Evolutionary conservation across 2,797 vertebrate genomes (phyloP), one percentile per base, ranked within the genome.

Genomic region (Neoniphon sammara): DNA sequence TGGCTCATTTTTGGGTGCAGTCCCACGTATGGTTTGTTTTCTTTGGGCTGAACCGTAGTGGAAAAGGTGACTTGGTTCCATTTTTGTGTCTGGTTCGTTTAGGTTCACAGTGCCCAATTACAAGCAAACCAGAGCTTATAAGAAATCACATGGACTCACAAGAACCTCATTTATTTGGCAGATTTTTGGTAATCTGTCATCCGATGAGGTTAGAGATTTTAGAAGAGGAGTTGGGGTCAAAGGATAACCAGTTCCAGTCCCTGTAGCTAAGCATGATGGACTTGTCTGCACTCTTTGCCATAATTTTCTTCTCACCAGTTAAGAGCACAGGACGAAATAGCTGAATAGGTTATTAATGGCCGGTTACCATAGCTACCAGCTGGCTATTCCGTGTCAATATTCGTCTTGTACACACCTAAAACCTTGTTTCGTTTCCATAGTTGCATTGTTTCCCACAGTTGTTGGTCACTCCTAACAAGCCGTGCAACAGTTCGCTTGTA

Each of bases 1-100:
- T 21, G 44, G 55, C 44, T 79, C 9, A n/a, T 57, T 66, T 60
- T 57, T 5, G 36, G 64, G n/a, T 7, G 7, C 9, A 50, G 25
- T 6, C 54, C 39, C 59, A 54, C 17, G 4, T 52, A 10, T 15
- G 52, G 0, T 79, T 39, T 72, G 21, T 17, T 66, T 67, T 47
- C 30, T 58, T 21, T 77, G 17, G 39, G 61, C 50, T 27, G 42
- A 60, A 49, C 66, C 34, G 9, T 31, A 50, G 20, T 15, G 5
- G 30, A 61, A 60, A 47, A 14, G 7, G 31, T 77, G 50, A 20
- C 49, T 65, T 60, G 15, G 55, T 39, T 44, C 5, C 8, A 10
- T 66, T 44, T 44, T 44, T 31, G 30, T 34, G 31, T 50, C 30
- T 42, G 7, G 47, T n/a, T 59, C 5, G 2, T 42, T 61, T 36